Evolutionary conservation across 2,113 vertebrate species (phyloP), one percentile per base, ranked within the genome.

Genomic region (Cebidichthys violaceus): DNA sequence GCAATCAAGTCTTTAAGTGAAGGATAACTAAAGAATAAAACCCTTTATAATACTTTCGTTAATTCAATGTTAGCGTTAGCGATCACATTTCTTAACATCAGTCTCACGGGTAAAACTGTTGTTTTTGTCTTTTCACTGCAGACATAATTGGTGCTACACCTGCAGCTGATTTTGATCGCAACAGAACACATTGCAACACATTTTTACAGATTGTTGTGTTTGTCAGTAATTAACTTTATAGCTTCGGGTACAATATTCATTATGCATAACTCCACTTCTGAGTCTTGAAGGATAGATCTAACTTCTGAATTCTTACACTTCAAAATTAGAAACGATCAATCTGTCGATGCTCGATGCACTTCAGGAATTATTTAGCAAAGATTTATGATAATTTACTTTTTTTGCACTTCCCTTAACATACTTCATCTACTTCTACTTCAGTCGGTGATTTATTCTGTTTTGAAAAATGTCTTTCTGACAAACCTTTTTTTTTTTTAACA

Each of bases 291-390:
- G 24, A 29, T 47, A 73, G 59, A 69, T 33, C 55, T 5, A 65
- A 55, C 50, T 17, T 22, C 6, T 27, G 33, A 55, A 77, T 68
- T 29, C 17, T 54, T 22, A 24, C 6, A 0, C 6, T 57, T 27
- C 50, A 0, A 5, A 20, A 59, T 59, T 18, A 55, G 13, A 79
- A 50, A 69, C 27, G 14, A 79, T 84, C 62, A 70, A 57, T 85
- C 55, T 37, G 71, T 14, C 10, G n/a, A 47, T 43, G 50, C n/a
- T 79, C 33, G 29, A 5, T 57, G 35, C 33, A 62, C 65, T 37
- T 71, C 59, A 69, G 75, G 47, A 72, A 31, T 62, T 47, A 85
- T 73, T 79, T 27, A 55, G 76, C 69, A 54, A 61, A 70, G 37
- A 65, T 68, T 24, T 39, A 27, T 10, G 39, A 27, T 78, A 14